phyloP scores from a whole-genome alignment of 2,888 invertebrate genomes.

The Orchesellides sinensis region DNA sequence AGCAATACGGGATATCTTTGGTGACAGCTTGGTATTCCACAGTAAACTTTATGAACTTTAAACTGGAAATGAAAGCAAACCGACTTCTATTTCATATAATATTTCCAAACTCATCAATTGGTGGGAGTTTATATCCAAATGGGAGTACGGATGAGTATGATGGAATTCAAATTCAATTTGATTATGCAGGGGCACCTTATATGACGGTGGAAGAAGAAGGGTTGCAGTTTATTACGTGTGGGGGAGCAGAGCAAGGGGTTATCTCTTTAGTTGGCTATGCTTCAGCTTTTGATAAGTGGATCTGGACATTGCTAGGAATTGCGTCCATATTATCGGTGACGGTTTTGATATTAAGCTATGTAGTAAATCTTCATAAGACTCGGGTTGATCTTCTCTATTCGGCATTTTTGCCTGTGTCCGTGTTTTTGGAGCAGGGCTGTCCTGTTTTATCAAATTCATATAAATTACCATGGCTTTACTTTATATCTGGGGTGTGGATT shows the following conservation, averaged over 20 bases:
- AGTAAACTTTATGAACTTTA: too few species aligned
- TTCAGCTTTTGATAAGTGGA: slow-evolving; percentile 10
- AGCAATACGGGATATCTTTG: too few species aligned
- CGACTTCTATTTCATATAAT: neutral
- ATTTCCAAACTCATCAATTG: neutral
- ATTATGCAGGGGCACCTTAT: neutral
- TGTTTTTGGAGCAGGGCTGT: neutral
- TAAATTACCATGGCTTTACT: too few species aligned
- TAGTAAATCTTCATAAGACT: too few species aligned
- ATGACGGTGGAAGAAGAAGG: neutral
- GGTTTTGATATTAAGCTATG: neutral
- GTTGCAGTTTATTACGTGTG: slow-evolving; percentile 7
- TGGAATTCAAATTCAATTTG: neutral
- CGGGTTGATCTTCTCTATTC: too few species aligned
- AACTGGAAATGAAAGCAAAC: too few species aligned
- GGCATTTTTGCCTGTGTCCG: neutral
- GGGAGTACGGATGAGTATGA: neutral
- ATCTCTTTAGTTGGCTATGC: neutral
- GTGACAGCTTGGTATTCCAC: too few species aligned
- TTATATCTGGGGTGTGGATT: neutral
- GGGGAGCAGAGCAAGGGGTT: neutral
- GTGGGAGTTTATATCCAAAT: neutral
- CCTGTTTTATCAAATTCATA: too few species aligned
- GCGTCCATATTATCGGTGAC: neutral
- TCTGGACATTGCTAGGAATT: neutral